Percentiles rank a stretch among this genome's conserved stretches.
These are phyloP conservation scores for Misgurnus mizolepis DNA, from an alignment of 2,113 vertebrate species.

Conservation along the genomic window DNA sequence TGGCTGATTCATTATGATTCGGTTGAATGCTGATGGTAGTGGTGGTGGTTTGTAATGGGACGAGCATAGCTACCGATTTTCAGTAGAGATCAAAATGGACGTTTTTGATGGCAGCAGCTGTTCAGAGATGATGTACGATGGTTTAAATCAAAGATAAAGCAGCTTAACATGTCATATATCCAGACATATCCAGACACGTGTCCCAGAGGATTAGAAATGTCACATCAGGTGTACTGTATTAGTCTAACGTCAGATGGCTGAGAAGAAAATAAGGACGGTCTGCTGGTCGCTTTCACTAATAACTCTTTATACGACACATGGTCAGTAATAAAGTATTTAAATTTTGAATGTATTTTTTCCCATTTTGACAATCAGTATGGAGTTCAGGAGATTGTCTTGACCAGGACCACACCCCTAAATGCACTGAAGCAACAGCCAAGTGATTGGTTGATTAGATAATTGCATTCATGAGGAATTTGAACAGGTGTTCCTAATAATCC, in stretches of 20 bases:
- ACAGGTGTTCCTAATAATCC: too few species aligned
- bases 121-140: constrained; percentile 39
- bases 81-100: constrained; percentile 3
- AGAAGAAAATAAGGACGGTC: constrained; percentile 36
- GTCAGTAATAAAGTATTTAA: too few species aligned
- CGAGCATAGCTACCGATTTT: background rate
- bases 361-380: too few species aligned
- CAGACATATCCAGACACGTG: background rate
- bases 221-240: constrained; percentile 52
- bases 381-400: too few species aligned
- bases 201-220: constrained; percentile 39
- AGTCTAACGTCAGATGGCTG: constrained; percentile 54
- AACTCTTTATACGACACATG: too few species aligned
- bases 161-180: constrained; percentile 19
- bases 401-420: too few species aligned
- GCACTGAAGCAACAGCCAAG: too few species aligned
- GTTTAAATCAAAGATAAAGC: constrained; percentile 34
- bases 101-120: constrained; percentile 51
- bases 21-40: background rate
- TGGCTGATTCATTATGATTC: background rate
- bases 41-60: background rate
- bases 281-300: too few species aligned
- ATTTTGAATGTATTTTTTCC: too few species aligned
- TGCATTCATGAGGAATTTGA: too few species aligned
- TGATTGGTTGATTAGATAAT: too few species aligned